Evolutionary conservation across 35 echinoderm and acorn worm genomes (phyloP).

Genomic region (Eucidaris tribuloides): DNA sequence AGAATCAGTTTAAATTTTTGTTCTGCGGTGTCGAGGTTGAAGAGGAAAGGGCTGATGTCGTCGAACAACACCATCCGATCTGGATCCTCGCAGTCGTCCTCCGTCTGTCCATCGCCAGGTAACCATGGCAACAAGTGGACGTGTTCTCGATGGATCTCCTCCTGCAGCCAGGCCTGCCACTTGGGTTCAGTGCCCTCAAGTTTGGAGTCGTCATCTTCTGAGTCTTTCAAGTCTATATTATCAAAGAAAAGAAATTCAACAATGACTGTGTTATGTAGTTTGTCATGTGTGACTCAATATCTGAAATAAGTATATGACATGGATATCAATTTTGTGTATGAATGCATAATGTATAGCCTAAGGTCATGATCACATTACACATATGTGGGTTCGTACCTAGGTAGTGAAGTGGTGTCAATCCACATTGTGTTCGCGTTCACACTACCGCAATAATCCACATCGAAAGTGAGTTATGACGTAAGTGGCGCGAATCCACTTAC

Average conservation of each 20-base stretch:
- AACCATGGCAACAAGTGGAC: slow-evolving; percentile 81
- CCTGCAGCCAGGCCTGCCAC: slow-evolving; percentile 72
- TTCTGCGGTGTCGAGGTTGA: slow-evolving; percentile 41
- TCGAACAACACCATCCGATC: slow-evolving; percentile 94
- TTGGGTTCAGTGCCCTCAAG: slow-evolving; percentile 5
- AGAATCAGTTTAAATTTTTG: slow-evolving; percentile 59
- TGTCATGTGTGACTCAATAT: too few species aligned
- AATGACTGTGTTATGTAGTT: too few species aligned
- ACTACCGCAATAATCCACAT: too few species aligned
- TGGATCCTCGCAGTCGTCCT: slow-evolving; percentile 98
- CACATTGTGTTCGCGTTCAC: too few species aligned
- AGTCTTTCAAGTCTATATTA: slow-evolving; percentile 13
- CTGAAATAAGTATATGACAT: too few species aligned
- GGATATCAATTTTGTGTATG: too few species aligned
- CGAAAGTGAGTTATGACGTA: too few species aligned
- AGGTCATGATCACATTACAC: too few species aligned
- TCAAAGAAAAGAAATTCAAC: neutral
- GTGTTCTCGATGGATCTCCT: slow-evolving; percentile 58
- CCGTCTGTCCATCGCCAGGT: slow-evolving; percentile 65
- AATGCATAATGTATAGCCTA: too few species aligned
- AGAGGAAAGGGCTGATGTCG: slow-evolving; percentile 82
- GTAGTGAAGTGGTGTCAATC: too few species aligned
- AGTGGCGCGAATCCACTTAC: too few species aligned
- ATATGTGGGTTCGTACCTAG: too few species aligned
- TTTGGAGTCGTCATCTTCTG: slow-evolving; percentile 37